A percentile compares a stretch with the other conserved stretches of the same genome.
These are phyloP conservation scores for Julus scandinavius DNA, from an alignment of 2,888 invertebrate species.

Conservation along the genomic window DNA sequence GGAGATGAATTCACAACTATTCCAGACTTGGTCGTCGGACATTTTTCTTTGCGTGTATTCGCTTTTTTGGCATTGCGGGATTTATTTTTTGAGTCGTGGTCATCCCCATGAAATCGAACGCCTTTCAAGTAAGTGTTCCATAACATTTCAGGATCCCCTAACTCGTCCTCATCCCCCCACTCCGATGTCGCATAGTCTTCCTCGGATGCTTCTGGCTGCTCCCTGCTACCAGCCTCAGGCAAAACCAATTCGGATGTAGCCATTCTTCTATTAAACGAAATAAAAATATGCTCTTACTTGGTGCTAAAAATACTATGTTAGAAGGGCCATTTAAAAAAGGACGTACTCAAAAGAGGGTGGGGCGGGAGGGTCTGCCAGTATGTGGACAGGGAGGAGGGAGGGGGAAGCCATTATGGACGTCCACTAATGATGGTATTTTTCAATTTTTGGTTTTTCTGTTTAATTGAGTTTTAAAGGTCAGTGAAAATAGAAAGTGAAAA, in stretches of 20 bases:
- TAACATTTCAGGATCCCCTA: conserved; percentile 44
- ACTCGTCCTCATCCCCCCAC: neutral
- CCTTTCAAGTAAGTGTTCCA: conserved; percentile 47
- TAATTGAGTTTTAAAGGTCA: too few species aligned
- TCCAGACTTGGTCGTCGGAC: neutral
- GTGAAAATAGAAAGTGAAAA: too few species aligned
- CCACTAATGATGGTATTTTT: too few species aligned
- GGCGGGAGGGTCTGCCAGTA: too few species aligned
- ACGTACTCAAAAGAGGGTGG: too few species aligned
- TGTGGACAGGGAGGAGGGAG: too few species aligned
- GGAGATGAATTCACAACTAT: neutral
- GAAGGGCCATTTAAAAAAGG: too few species aligned
- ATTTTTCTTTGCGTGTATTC: neutral
- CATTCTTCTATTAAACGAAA: neutral
- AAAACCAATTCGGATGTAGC: neutral
- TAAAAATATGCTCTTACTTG: neutral
- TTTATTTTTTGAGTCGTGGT: conserved; percentile 29
- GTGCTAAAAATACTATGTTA: too few species aligned
- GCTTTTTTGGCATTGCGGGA: neutral
- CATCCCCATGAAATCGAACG: neutral
- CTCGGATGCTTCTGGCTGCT: neutral
- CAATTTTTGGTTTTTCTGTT: too few species aligned
- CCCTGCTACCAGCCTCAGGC: neutral
- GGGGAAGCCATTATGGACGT: too few species aligned
- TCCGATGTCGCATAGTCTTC: conserved; percentile 22